A percentile compares a stretch with the other conserved stretches of the same genome.
Evolutionary conservation across 2,888 invertebrate genomes (phyloP).

Genomic region (Habroteleia sp.): DNA sequence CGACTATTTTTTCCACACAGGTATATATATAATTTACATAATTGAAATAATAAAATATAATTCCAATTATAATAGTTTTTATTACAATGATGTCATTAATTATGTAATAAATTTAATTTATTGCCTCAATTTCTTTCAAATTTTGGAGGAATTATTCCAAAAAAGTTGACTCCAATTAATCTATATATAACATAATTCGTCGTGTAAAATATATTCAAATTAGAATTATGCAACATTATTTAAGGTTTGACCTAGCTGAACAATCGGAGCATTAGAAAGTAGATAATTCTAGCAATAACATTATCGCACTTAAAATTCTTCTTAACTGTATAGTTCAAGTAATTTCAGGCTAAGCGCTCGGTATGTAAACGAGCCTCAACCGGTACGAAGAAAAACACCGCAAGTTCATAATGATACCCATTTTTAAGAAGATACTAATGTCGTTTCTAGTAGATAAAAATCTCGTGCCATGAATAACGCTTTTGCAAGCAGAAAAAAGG

Average conservation of each 20-base stretch:
- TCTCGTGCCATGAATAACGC: conserved; percentile 20
- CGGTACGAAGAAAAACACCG: conserved; percentile 29
- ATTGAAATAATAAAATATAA: no score
- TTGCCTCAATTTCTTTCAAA: no score
- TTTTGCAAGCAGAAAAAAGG: conserved; percentile 28
- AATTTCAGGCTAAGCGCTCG: not conserved
- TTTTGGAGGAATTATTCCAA: no score
- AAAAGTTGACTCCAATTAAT: conserved; percentile 12
- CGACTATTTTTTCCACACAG: no score
- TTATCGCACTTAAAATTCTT: conserved; percentile 36
- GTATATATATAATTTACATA: no score
- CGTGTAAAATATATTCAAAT: no score
- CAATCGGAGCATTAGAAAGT: conserved; percentile 25
- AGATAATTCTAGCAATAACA: conserved; percentile 26
- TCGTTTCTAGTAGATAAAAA: conserved; percentile 32
- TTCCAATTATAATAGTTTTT: no score
- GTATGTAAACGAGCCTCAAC: conserved; percentile 24
- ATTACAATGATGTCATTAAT: no score
- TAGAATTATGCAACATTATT: conserved; percentile 11
- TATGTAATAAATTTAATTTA: no score
- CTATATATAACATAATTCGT: conserved; percentile 18
- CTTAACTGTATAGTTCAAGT: not conserved
- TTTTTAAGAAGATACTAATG: conserved; percentile 41
- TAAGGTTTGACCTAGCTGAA: conserved; percentile 19
- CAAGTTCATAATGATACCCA: no score